Evolutionary conservation across 2,113 vertebrate species (phyloP).

Genomic region (Carlito syrichta): DNA sequence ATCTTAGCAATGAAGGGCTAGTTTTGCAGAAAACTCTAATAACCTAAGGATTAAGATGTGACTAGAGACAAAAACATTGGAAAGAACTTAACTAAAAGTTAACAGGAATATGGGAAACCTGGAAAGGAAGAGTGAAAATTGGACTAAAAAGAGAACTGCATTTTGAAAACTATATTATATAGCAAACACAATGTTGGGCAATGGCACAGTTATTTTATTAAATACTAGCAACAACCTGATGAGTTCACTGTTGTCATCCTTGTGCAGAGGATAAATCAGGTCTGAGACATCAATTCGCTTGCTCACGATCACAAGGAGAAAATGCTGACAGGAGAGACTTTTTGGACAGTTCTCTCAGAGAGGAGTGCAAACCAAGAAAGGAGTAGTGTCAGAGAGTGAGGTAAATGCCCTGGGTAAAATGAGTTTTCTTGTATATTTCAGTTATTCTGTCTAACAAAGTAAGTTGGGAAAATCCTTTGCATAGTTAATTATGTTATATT

Average conservation of each 20-base stretch:
- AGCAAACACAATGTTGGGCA: background rate
- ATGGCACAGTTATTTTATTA: background rate
- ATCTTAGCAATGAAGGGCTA: background rate
- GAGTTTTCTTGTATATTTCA: background rate
- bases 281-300: background rate
- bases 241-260: background rate
- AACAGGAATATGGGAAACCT: background rate
- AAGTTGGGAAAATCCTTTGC: background rate
- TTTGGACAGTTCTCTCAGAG: background rate
- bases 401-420: background rate
- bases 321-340: background rate
- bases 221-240: background rate
- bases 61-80: background rate
- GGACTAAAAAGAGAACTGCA: background rate
- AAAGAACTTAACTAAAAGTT: conserved; percentile 34
- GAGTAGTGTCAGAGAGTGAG: background rate
- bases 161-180: background rate
- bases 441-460: background rate
- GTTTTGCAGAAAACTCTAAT: background rate
- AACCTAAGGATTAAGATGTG: background rate
- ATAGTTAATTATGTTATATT: background rate
- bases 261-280: background rate
- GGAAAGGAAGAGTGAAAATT: background rate
- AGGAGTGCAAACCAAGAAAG: background rate
- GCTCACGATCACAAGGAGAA: background rate